phyloP scores from a whole-genome alignment of 2,888 invertebrate genomes.

The Sturmia bella region DNA sequence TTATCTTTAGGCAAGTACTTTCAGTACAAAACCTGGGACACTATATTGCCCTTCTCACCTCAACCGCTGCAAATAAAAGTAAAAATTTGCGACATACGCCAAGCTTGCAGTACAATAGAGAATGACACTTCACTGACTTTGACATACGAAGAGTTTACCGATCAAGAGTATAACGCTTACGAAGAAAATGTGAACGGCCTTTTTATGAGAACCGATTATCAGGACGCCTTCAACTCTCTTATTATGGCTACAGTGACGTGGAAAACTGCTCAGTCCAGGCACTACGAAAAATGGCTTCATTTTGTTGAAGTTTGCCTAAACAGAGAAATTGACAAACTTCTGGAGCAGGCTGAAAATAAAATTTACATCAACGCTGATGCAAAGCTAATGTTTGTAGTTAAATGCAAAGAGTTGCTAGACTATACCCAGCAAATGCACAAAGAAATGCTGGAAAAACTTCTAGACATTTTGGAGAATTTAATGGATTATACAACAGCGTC shows the following conservation, averaged over 20 bases:
- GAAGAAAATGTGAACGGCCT: conserved; percentile 44
- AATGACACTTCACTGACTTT: conserved; percentile 47
- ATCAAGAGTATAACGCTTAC: conserved; percentile 47
- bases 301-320: conserved; percentile 25
- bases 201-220: conserved; percentile 60
- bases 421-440: conserved; percentile 49
- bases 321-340: conserved; percentile 60
- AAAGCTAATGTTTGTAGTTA: conserved; percentile 52
- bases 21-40: conserved; percentile 67
- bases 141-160: conserved; percentile 47
- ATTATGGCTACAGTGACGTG: conserved; percentile 56
- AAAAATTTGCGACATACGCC: conserved; percentile 68
- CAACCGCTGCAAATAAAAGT: conserved; percentile 40
- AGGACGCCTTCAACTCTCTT: conserved; percentile 51
- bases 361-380: conserved; percentile 53
- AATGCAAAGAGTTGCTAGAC: conserved; percentile 56
- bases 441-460: conserved; percentile 46
- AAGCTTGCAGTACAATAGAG: conserved; percentile 60
- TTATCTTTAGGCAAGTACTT: conserved; percentile 66
- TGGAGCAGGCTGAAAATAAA: conserved; percentile 62
- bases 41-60: conserved; percentile 55
- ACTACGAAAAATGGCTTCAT: conserved; percentile 46
- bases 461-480: conserved; percentile 61
- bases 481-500: conserved; percentile 33
- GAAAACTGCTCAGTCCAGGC: conserved; percentile 22